Conservation (phyloP, 2,888 invertebrate genomes). For the Spisula subtruncata region DNA sequence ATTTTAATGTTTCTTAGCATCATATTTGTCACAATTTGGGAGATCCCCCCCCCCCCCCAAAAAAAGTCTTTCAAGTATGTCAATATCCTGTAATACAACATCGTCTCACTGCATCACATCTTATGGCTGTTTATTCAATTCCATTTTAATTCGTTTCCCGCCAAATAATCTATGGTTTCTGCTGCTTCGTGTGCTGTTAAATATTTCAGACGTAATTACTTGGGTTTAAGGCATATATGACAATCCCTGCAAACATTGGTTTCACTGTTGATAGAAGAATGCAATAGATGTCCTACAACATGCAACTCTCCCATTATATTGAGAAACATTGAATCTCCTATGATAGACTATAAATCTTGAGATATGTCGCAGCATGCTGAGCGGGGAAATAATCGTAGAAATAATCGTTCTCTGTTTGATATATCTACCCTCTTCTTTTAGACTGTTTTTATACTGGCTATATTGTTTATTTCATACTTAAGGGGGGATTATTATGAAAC, state of each 20-base stretch:
- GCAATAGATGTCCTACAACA: background rate
- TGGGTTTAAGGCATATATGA: conserved; percentile 14
- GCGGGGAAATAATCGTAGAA: background rate
- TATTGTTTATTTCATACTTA: no score
- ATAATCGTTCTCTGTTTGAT: background rate
- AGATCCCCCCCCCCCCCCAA: no score
- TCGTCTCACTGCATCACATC: background rate
- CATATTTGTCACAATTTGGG: no score
- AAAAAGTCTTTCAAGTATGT: no score
- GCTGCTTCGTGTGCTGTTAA: background rate
- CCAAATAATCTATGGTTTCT: background rate
- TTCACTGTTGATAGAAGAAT: background rate
- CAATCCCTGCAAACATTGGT: background rate
- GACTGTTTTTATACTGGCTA: no score
- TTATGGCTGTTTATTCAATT: background rate
- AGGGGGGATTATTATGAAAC: no score
- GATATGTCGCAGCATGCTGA: background rate
- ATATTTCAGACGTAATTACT: conserved; percentile 24
- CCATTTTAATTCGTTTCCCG: background rate
- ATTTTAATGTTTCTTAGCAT: no score
- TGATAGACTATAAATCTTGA: background rate
- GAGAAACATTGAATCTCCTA: background rate
- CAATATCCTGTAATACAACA: no score
- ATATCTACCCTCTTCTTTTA: no score
- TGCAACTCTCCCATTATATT: conserved; percentile 2